Evolutionary conservation across 1,140 invertebrate species (phyloP), one percentile per base, ranked within the genome.

Genomic region (Drosophila simulans): DNA sequence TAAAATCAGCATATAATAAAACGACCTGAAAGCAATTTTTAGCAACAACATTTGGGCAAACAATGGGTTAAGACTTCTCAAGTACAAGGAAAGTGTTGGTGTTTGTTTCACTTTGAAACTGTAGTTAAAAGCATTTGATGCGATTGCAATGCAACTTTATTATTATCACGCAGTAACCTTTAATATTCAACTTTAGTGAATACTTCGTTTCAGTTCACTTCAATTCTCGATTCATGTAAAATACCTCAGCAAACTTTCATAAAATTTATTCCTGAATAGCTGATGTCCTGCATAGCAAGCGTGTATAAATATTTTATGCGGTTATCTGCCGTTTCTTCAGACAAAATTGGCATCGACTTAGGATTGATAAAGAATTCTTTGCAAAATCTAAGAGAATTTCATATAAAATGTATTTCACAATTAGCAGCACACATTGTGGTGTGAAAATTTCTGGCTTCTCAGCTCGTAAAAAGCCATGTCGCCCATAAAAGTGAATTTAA

Each of bases 181-280:
- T 15, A 31, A 57, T 35, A 31, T 42, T 51, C 22, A 20, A n/a
- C 35, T 40, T 57, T 8, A 58, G 17, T 10, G 25, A 37, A 25
- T 13, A 46, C 31, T n/a, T 20, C 12, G 20, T 25, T 25, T 17
- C 59, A 20, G 5, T 17, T 5, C 25, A 20, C 54, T 68, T 68
- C 45, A 46, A 43, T 65, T 20, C 31, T 40, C n/a, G 27, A 43
- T 43, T 63, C 37, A 66, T 43, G 59, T 34, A 59, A 63, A 63
- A 55, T 59, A 42, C 42, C 17, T 17, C 37, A 25, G 4, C 54
- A 27, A 56, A 51, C 37, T 65, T 43, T 22, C 60, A 53, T 40
- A 37, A 52, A 68, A 68, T 68, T 27, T 65, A 68, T 68, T 59
- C 64, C 17, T 35, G 59, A 27, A 68, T 68, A 51, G 51, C 27